These are phyloP conservation scores for Mus spicilegus DNA, from an alignment of 2,113 vertebrate species.

Conservation along the genomic window DNA sequence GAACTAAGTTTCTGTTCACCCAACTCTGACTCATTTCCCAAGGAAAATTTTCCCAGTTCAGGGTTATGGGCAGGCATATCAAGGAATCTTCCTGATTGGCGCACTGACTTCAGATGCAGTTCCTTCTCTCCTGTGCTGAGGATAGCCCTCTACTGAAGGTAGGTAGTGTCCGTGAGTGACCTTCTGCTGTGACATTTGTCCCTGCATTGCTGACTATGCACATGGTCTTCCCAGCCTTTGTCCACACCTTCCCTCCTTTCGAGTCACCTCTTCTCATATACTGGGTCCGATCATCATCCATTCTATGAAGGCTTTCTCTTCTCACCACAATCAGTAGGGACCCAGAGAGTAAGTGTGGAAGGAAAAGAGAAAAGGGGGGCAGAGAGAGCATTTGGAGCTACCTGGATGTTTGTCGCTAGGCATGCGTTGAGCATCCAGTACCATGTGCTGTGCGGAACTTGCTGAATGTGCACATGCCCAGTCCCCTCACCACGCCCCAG, in stretches of 20 bases:
- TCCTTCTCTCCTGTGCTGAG: not conserved
- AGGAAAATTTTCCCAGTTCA: not conserved
- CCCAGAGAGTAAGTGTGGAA: not conserved
- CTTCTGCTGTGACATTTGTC: accelerated
- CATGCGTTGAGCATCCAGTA: not conserved
- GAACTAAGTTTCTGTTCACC: not conserved
- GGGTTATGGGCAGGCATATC: not conserved
- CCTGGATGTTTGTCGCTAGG: not conserved
- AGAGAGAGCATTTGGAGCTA: not conserved
- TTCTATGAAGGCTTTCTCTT: not conserved
- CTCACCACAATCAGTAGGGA: not conserved
- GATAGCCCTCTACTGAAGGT: not conserved
- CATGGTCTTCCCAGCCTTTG: not conserved
- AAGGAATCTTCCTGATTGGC: not conserved
- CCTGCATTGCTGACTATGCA: accelerated
- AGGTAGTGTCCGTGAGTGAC: not conserved
- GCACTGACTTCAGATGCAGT: not conserved
- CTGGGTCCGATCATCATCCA: not conserved
- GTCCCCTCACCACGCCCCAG: not conserved
- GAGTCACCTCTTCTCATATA: accelerated
- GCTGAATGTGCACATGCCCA: not conserved
- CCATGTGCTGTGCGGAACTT: not conserved
- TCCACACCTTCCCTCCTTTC: not conserved
- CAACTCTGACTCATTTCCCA: not conserved
- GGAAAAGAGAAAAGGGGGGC: not conserved